phyloP scores from a whole-genome alignment of 2,797 vertebrate species.

The Smutsia gigantea region DNA sequence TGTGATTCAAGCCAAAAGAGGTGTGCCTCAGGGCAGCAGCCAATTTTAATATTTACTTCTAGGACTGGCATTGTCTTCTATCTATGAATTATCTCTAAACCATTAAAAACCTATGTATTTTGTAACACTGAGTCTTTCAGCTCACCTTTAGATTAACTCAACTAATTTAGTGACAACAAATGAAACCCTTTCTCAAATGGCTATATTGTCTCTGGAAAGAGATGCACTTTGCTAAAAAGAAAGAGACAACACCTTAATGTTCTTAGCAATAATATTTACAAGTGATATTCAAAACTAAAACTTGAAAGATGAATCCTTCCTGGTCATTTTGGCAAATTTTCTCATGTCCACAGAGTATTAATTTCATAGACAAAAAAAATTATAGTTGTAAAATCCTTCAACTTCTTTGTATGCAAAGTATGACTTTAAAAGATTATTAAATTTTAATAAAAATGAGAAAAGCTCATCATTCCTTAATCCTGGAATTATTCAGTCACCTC shows the following conservation, averaged over 20 bases:
- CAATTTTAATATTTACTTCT: slow-evolving; percentile 61
- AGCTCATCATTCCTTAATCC: not conserved
- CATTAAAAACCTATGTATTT: not conserved
- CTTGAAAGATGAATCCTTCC: not conserved
- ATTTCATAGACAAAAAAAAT: slow-evolving; percentile 10
- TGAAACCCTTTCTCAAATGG: not conserved
- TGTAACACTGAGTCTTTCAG: slow-evolving; percentile 1
- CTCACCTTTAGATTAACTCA: not conserved
- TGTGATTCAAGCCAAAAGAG: not conserved
- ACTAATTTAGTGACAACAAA: not conserved
- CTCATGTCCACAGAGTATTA: not conserved
- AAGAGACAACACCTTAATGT: not conserved
- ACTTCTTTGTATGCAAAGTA: not conserved
- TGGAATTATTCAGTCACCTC: not conserved
- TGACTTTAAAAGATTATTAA: not conserved
- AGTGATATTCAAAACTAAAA: not conserved
- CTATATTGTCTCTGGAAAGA: not conserved
- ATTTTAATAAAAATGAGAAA: slow-evolving; percentile 7
- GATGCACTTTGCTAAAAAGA: not conserved
- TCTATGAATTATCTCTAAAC: slow-evolving; percentile 10
- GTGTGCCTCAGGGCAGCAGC: not conserved
- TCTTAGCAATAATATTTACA: not conserved
- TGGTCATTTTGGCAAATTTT: not conserved
- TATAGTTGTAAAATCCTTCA: not conserved
- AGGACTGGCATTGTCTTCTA: not conserved